A percentile compares a stretch with the other conserved stretches of the same genome.
phyloP scores from a whole-genome alignment of 2,888 invertebrate species.

The Microplitis deprimator region DNA sequence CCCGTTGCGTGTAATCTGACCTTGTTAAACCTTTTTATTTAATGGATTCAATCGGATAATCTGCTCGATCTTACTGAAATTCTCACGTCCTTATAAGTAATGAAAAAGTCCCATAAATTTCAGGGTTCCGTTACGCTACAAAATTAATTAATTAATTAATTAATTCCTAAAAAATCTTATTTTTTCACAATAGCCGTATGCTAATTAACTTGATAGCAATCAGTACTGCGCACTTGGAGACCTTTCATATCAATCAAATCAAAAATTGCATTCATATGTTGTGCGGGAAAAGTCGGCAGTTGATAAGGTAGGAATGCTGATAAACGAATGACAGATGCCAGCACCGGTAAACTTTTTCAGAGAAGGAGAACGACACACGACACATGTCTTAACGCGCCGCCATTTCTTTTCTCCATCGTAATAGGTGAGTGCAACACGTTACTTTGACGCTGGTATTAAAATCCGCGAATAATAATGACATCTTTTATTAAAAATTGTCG shows the following conservation, averaged over 20 bases:
- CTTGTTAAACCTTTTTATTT: not conserved
- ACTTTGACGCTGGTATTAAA: slow-evolving; percentile 37
- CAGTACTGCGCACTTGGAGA: not conserved
- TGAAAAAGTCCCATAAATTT: not conserved
- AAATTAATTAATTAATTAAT: not conserved
- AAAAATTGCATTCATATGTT: not conserved
- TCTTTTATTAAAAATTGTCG: slow-evolving; percentile 50
- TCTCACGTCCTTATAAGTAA: slow-evolving; percentile 18
- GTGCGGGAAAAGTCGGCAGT: not conserved
- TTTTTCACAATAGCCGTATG: not conserved
- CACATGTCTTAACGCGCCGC: slow-evolving; percentile 46
- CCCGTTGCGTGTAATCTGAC: slow-evolving; percentile 18
- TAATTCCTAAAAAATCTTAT: not conserved
- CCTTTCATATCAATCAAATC: not conserved
- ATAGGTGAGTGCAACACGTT: slow-evolving; percentile 61
- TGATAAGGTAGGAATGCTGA: not conserved
- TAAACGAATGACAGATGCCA: not conserved
- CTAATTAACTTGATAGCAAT: not conserved
- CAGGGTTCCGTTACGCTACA: not conserved
- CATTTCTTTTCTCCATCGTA: slow-evolving; percentile 60
- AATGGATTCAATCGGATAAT: slow-evolving; percentile 18
- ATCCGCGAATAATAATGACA: slow-evolving; percentile 59
- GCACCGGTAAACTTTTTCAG: not conserved
- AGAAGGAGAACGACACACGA: not conserved
- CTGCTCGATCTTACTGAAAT: not conserved